Conservation (phyloP, 1,140 invertebrate genomes). For the Maconellicoccus hirsutus region DNA sequence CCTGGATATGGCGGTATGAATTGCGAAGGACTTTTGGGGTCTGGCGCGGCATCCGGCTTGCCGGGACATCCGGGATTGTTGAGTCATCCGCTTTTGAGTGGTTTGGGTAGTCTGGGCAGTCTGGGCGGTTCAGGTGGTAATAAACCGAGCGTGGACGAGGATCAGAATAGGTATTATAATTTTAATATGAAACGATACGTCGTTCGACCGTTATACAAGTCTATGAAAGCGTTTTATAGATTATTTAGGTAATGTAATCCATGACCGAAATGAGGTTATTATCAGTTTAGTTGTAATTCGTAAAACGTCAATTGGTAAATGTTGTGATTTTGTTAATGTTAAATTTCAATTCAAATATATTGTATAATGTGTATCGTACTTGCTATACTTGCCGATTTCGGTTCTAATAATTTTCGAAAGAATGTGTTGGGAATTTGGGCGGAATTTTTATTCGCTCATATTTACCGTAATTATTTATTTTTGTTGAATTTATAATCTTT, state of each 20-base stretch:
- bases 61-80: background rate
- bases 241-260: background rate
- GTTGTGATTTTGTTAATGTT: too few species aligned
- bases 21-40: background rate
- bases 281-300: too few species aligned
- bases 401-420: too few species aligned
- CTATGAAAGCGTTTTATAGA: background rate
- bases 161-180: conserved; percentile 1
- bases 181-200: background rate
- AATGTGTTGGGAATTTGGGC: too few species aligned
- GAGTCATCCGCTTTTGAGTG: background rate
- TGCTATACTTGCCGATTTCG: too few species aligned
- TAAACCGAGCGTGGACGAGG: background rate
- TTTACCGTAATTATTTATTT: too few species aligned
- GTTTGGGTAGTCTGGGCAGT: background rate
- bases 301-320: too few species aligned
- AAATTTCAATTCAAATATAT: too few species aligned
- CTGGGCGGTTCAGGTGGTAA: background rate
- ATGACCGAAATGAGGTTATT: too few species aligned
- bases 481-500: too few species aligned
- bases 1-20: background rate
- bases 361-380: too few species aligned
- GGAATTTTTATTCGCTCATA: too few species aligned
- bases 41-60: background rate
- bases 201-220: background rate